Base-by-base conservation (phyloP, 1,140 invertebrate species). In the Leptinotarsa undecemlineata region DNA sequence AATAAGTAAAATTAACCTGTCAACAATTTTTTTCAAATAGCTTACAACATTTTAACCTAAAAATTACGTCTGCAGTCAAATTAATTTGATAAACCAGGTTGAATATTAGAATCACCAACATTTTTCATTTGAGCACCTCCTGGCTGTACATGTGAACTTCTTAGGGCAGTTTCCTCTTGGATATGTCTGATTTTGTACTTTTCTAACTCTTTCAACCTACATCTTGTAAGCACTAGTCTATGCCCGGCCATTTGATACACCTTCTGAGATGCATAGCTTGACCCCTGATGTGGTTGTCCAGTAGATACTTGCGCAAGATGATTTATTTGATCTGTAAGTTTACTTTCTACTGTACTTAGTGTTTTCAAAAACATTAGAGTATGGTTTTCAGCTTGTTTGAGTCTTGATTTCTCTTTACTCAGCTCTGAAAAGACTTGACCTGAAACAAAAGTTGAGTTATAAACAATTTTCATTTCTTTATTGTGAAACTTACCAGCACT, bases 281-380 rank as follows among this genome's bases (percentile, higher is more conserved):
- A 97, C 1, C 96, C 96, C 87, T 98, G 96, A 85, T 98, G 96
- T 3, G 96, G 95, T 86, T 98, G 96, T 13, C 96, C 95, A 79
- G 97, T 98, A 11, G 96, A 98, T 15, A 98, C 96, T 90, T 98
- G 96, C 4, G 95, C 97, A 17, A 98, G 87, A 86, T 98, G 98
- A 86, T 96, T 96, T 3, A 98, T 98, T 86, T 98, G 96, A 81
- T 97, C 95, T 70, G 92, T 94, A 4, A 98, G 86, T 86, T 96
- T 96, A 1, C 90, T 92, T 86, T 98, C 97, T 0, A 98, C 95
- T 80, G 91, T 90, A 81, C 91, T 92, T 5, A 98, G 84, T 15
- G 95, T 96, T 86, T 98, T 97, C 5, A 98, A 85, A 85, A 98
- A 98, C 76, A 93, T 92, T 81, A 93, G 91, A 0, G 95, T 95